Percentiles rank a stretch among this genome's conserved stretches.
Evolutionary conservation across 2,113 vertebrate genomes (phyloP).

Genomic region (Campylomormyrus numenius): DNA sequence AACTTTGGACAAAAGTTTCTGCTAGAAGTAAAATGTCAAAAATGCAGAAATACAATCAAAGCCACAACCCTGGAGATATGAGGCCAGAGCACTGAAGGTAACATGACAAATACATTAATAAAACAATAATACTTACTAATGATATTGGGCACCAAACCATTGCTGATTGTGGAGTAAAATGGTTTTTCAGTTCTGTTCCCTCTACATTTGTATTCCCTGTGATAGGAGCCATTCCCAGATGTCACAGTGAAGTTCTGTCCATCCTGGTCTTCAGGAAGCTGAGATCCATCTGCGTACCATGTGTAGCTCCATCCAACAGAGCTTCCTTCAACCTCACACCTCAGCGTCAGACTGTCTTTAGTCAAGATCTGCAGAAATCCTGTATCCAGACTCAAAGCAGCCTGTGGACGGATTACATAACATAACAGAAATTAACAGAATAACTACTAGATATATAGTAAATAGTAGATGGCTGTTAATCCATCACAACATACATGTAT

Average conservation of each 20-base stretch:
- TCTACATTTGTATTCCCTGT: conserved; percentile 9
- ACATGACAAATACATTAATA: no score
- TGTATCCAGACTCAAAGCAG: conserved; percentile 42
- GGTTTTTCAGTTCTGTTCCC: neutral
- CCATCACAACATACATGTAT: neutral
- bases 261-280: neutral
- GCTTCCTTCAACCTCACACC: no score
- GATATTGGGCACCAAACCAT: neutral
- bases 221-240: neutral
- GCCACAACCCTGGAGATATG: no score
- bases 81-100: no score
- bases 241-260: neutral
- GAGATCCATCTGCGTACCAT: neutral
- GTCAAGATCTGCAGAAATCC: conserved; percentile 54
- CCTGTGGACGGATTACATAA: conserved; percentile 40
- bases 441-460: no score
- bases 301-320: no score
- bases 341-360: neutral
- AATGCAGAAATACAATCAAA: no score
- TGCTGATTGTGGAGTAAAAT: conserved; percentile 4
- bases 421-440: neutral
- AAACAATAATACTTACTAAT: no score
- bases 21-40: no score
- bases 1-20: no score
- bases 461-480: neutral